A percentile compares a stretch with the other conserved stretches of the same genome.
Conservation (phyloP, 2,113 vertebrate species). For the Megaleporinus macrocephalus region DNA sequence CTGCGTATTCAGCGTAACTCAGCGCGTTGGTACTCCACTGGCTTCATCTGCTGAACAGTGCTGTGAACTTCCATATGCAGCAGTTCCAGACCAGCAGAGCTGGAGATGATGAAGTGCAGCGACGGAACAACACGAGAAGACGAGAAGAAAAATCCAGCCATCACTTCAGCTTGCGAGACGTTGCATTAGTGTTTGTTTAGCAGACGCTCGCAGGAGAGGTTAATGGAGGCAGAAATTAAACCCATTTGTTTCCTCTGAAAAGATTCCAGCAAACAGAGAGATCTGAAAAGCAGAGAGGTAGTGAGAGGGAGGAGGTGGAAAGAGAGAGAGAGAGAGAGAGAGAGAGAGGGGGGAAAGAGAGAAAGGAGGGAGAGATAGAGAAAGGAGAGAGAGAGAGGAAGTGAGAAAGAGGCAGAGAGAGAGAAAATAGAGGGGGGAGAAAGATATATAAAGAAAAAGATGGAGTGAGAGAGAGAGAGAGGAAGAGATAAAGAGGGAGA, state of each 20-base stretch:
- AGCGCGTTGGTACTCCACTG: neutral
- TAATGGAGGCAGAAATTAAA: conserved; percentile 15
- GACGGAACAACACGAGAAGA: neutral
- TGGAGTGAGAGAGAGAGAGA: neutral
- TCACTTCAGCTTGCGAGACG: neutral
- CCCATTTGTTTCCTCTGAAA: conserved; percentile 16
- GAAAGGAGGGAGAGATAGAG: no score
- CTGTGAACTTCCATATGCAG: neutral
- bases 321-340: neutral
- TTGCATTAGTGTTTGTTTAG: neutral
- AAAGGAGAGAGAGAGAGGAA: neutral
- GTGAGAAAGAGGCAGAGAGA: neutral
- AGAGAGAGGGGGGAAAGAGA: neutral
- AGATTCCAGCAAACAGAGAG: conserved; percentile 19
- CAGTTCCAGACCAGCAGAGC: neutral
- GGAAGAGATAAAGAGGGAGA: neutral
- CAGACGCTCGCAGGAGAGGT: neutral
- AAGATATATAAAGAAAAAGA: neutral
- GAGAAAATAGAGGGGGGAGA: neutral
- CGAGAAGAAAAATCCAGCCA: neutral
- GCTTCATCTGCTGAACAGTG: no score
- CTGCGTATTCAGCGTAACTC: neutral
- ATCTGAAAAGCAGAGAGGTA: conserved; percentile 3
- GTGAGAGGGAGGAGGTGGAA: neutral
- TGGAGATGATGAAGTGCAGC: no score